These are phyloP conservation scores for Ascidia mentula DNA, from an alignment of 23 tunicate genomes.

Conservation along the genomic window DNA sequence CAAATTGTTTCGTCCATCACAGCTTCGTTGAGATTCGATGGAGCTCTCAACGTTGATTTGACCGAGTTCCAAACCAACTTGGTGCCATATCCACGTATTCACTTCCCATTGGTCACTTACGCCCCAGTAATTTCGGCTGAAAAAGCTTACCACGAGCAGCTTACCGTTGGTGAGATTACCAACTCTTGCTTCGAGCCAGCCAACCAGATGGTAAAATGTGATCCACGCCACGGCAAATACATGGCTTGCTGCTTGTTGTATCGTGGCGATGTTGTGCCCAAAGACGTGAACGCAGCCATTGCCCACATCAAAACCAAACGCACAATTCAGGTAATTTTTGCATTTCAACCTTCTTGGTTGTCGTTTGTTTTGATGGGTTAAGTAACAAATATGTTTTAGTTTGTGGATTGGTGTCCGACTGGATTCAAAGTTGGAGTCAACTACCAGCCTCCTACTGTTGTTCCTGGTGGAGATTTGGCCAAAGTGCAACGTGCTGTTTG, in stretches of 20 bases:
- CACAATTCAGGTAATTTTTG: slow-evolving; percentile 38
- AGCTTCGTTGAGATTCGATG: slow-evolving; percentile 89
- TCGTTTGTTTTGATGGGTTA: too few species aligned
- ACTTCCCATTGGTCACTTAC: too few species aligned
- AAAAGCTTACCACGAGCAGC: too few species aligned
- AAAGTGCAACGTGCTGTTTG: too few species aligned
- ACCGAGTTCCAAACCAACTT: slow-evolving; percentile 99
- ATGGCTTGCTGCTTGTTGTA: slow-evolving; percentile 90
- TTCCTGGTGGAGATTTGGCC: neutral
- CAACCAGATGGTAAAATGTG: too few species aligned
- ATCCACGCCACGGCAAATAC: slow-evolving; percentile 89
- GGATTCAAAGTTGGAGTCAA: neutral
- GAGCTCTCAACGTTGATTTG: slow-evolving; percentile 88
- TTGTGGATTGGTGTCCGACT: too few species aligned
- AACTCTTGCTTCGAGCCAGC: too few species aligned
- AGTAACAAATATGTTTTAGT: too few species aligned
- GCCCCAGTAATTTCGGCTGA: slow-evolving; percentile 68
- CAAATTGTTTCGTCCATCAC: slow-evolving; percentile 96
- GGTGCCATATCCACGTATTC: too few species aligned
- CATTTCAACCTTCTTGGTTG: too few species aligned
- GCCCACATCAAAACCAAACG: slow-evolving; percentile 60
- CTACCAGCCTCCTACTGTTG: neutral
- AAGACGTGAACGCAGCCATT: slow-evolving; percentile 65
- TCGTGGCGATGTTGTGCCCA: too few species aligned
- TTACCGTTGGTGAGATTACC: too few species aligned